A percentile compares a stretch with the other conserved stretches of the same genome.
phyloP scores from a whole-genome alignment of 2,113 vertebrate species.

The Indicator indicator region DNA sequence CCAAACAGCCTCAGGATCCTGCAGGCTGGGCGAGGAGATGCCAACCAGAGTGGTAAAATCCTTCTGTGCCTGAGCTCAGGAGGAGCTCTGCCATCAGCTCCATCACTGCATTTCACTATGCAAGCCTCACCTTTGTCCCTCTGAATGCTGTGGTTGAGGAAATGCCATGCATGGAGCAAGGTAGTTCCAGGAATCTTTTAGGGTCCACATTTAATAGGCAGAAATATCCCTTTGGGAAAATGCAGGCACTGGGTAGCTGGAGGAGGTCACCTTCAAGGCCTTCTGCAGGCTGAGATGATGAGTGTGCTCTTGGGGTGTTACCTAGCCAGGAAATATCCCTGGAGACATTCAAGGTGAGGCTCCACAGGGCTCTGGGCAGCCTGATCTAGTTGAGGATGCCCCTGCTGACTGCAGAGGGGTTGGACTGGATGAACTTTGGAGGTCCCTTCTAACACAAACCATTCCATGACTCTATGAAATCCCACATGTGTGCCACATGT shows the following conservation, averaged over 20 bases:
- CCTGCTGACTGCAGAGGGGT: too few relatives aligned
- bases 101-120: not conserved
- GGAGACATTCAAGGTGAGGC: too few relatives aligned
- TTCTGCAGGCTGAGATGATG: not conserved
- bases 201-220: not conserved
- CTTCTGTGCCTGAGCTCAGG: fast-evolving
- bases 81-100: not conserved
- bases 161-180: not conserved
- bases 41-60: not conserved
- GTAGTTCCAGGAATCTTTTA: not conserved
- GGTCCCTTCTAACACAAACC: too few relatives aligned
- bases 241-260: not conserved
- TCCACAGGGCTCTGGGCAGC: too few relatives aligned
- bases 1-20: not conserved
- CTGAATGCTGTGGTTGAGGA: not conserved
- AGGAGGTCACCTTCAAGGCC: not conserved
- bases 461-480: too few relatives aligned
- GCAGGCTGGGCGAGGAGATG: fast-evolving
- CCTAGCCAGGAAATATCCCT: not conserved
- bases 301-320: not conserved
- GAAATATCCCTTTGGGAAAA: not conserved
- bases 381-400: too few relatives aligned
- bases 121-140: not conserved
- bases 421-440: too few relatives aligned
- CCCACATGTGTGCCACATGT: too few relatives aligned